These are phyloP conservation scores for Boleophthalmus pectinirostris DNA, from an alignment of 2,113 vertebrate species.

Conservation along the genomic window DNA sequence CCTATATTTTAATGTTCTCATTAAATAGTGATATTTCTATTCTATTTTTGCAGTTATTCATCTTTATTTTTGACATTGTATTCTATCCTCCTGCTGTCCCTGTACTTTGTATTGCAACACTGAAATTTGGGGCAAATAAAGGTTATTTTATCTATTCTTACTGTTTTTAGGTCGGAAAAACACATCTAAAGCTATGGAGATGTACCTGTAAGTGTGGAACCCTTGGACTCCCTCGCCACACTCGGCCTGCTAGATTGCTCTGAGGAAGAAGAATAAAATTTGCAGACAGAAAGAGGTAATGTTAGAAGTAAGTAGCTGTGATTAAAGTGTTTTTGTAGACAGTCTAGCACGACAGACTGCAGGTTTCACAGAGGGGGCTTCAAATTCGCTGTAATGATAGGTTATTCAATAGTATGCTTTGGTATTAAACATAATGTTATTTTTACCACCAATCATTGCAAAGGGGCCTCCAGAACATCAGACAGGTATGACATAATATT, in stretches of 20 bases:
- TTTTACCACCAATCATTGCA: neutral
- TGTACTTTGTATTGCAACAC: too few species aligned
- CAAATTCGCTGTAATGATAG: neutral
- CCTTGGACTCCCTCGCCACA: constrained; percentile 58
- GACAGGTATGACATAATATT: neutral
- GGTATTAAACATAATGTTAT: neutral
- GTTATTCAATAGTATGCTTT: neutral
- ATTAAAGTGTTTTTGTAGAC: neutral
- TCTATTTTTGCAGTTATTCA: too few species aligned
- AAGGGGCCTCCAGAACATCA: neutral
- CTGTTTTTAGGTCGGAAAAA: neutral
- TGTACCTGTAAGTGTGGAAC: constrained; percentile 63
- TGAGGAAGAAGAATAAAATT: constrained; percentile 22
- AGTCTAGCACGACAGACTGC: neutral
- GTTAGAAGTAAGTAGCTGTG: neutral
- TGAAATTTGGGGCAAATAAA: too few species aligned
- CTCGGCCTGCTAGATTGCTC: constrained; percentile 63
- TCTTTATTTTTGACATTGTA: too few species aligned
- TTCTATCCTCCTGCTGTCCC: too few species aligned
- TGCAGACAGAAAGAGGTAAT: neutral
- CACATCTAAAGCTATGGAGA: neutral
- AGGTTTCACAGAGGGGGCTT: neutral
- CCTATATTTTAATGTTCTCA: too few species aligned
- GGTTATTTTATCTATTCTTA: too few species aligned
- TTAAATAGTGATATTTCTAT: too few species aligned